Evolutionary conservation across 2,113 vertebrate genomes (phyloP), one percentile per base, ranked within the genome.

Genomic region (cat (Felis catus)): DNA sequence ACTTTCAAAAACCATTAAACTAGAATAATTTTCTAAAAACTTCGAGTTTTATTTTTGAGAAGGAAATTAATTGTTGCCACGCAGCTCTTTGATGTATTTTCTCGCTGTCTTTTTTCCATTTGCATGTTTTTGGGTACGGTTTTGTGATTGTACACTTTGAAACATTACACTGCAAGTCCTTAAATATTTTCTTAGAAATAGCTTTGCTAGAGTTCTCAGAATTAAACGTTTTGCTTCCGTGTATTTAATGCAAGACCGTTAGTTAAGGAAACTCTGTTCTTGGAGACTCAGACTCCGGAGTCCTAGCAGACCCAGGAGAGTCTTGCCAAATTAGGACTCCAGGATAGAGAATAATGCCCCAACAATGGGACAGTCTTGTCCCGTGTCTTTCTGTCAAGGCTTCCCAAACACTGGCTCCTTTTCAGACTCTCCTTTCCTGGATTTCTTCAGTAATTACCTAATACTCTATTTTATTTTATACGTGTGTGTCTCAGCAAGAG

Each of bases 381-480:
- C 1, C 27, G 3, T 41, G 8, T 48, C n/a, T 39, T 80, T 96
- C 41, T 68, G n/a, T 71, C 29, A 36, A 66, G 36, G 73, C 66
- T 65, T 81, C 51, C 71, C 36, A 81, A 87, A 74, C 45, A 53
- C 3, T 82, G 41, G 29, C n/a, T 76, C 66, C 27, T 58, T 48
- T 16, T 19, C 2, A 29, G 61, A 15, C 51, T 31, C 58, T 36
- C 85, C 33, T 66, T 93, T 14, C 4, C 12, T 81, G 33, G 33
- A 41, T 65, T 87, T 96, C n/a, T 85, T 86, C 18, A 45, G 3
- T 70, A 58, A 18, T 55, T 76, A 41, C 80, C 23, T 90, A 80
- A 11, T 48, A 13, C 41, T 39, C 6, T 97, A 29, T 97, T 98
- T 98, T 97, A 78, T 71, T 91, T 88, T 14, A 9, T 82, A 8